Base-by-base conservation (phyloP, 1,140 invertebrate species). In the Sminthurides bifidus region DNA sequence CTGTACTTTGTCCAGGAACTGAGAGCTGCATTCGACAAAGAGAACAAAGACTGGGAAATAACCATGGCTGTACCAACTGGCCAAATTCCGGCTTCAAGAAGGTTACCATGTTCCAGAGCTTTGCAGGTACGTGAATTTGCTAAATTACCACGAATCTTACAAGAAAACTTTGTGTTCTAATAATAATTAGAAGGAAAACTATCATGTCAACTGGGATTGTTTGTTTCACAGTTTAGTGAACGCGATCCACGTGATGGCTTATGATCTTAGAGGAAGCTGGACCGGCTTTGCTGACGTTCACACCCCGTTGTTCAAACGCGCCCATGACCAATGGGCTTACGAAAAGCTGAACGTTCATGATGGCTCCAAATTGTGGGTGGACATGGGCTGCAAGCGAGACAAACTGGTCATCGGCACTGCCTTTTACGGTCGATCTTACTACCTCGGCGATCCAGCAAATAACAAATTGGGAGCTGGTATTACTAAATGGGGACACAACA, bases 391-490 rank as follows among this genome's bases (percentile, higher is more conserved):
- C 35, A 69, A 70, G 3, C 67, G 64, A 53, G 68, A 74, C 27
- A 76, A 78, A 60, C 59, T 78, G 5, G 66, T 76, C 3, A 65
- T 78, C 19, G 76, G 76, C 4, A 66, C 76, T 23, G 70, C 74
- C 8, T 73, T 72, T 49, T 76, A 76, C 49, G 76, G 75, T 0
- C 68, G 71, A 38, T 70, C 68, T 4, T 78, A 72, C 59, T 71
- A 67, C 10, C 61, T 78, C 27, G 66, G 60, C 14, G 68, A 68
- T 56, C 65, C 64, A 5, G 57, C 63, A 59, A 27, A 63, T 21
- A 52, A 58, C 27, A 56, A 81, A 37, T 75, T 85, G 29, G 85
- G 87, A 37, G 86, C 87, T 12, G 85, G 84, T 64, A 87, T 89
- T 59, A 85, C 87, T 66, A 90, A 89, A 70, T 71, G 70, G 58